A percentile compares a stretch with the other conserved stretches of the same genome.
phyloP scores from a whole-genome alignment of 2,113 vertebrate genomes.

The Orcinus orca region DNA sequence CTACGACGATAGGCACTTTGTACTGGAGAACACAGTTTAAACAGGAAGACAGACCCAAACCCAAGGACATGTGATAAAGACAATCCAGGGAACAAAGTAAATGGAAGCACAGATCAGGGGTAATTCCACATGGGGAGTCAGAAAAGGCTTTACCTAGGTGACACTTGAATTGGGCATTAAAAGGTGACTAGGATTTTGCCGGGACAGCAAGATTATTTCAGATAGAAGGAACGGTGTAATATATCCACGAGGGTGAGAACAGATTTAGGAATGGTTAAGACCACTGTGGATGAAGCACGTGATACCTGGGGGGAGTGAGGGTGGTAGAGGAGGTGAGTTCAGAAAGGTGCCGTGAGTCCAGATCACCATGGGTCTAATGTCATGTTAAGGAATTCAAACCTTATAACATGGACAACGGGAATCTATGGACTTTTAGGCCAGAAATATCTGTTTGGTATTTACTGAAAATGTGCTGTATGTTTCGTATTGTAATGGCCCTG shows the following conservation, averaged over 20 bases:
- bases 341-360: not conserved
- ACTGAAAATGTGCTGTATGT: not conserved
- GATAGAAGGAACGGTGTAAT: not conserved
- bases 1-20: not conserved
- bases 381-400: not conserved
- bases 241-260: not conserved
- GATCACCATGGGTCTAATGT: not conserved
- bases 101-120: not conserved
- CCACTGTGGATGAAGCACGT: not conserved
- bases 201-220: not conserved
- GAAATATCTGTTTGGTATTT: not conserved
- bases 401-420: not conserved
- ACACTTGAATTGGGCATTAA: not conserved
- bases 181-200: not conserved
- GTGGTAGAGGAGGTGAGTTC: not conserved
- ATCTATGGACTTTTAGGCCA: not conserved
- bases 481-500: not conserved
- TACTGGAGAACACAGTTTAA: not conserved
- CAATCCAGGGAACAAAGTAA: not conserved
- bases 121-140: not conserved
- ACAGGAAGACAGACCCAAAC: not conserved
- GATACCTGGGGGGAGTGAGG: not conserved
- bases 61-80: not conserved
- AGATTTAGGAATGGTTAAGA: not conserved
- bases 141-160: not conserved